phyloP scores from a whole-genome alignment of 2,113 vertebrate species.

The Lucifuga dentata region DNA sequence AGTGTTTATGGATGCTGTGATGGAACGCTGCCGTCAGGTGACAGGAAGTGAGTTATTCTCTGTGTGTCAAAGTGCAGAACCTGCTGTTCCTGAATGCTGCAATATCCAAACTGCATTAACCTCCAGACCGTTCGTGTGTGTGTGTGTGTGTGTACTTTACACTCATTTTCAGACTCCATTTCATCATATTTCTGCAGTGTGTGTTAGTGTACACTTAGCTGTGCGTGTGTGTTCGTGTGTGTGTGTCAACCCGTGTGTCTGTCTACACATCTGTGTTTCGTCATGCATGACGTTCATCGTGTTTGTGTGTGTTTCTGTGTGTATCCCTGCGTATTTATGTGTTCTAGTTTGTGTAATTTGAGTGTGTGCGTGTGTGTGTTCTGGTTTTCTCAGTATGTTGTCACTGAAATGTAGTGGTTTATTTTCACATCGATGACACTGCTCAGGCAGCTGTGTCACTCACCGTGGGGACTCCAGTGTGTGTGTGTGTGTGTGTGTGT shows the following conservation, averaged over 20 bases:
- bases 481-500: no score
- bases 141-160: conserved; percentile 3
- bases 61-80: neutral
- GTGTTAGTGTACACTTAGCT: no score
- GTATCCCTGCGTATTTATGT: conserved; percentile 50
- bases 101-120: neutral
- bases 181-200: no score
- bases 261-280: conserved; percentile 9
- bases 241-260: conserved; percentile 15
- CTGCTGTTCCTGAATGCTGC: conserved; percentile 7
- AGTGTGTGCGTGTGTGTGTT: conserved; percentile 47
- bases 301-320: conserved; percentile 62
- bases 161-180: no score
- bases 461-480: conserved; percentile 20
- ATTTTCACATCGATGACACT: conserved; percentile 59
- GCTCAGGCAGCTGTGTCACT: conserved; percentile 47
- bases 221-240: conserved; percentile 8
- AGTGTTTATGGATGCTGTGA: no score
- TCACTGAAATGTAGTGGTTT: conserved; percentile 55
- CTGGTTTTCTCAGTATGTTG: conserved; percentile 43
- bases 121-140: neutral
- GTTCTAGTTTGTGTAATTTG: conserved; percentile 54
- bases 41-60: conserved; percentile 21
- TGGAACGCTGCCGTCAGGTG: no score
- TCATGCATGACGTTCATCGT: conserved; percentile 38